These are phyloP conservation scores for Halocaridina rubra DNA, from an alignment of 2,888 invertebrate species.

Conservation along the genomic window DNA sequence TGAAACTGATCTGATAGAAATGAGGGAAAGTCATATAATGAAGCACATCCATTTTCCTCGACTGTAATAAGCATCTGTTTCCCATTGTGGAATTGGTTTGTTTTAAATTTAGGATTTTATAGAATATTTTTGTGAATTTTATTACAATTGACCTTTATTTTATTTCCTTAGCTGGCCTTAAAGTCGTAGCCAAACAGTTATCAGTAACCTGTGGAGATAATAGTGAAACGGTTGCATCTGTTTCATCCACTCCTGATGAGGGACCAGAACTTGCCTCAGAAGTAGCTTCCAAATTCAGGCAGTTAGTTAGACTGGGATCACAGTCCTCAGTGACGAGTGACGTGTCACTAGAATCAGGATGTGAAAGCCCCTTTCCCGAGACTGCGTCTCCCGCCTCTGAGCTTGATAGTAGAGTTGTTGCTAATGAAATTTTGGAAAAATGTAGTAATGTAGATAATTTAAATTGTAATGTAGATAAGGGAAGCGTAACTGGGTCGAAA, in stretches of 20 bases:
- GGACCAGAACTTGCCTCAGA: not conserved
- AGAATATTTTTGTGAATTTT: too few species aligned
- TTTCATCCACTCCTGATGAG: not conserved
- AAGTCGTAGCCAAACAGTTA: not conserved
- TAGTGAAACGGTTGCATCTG: not conserved
- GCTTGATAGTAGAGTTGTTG: not conserved
- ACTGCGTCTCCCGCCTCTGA: not conserved
- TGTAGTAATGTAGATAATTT: too few species aligned
- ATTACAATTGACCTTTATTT: too few species aligned
- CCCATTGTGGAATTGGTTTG: too few species aligned
- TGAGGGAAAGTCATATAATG: too few species aligned
- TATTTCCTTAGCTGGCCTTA: constrained; percentile 16
- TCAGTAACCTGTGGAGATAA: not conserved
- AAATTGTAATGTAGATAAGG: too few species aligned
- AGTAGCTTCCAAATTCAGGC: not conserved
- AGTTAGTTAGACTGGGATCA: not conserved
- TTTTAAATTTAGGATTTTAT: too few species aligned
- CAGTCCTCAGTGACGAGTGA: not conserved
- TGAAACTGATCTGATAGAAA: too few species aligned
- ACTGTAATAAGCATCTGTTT: too few species aligned
- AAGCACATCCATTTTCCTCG: too few species aligned
- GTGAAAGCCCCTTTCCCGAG: not conserved
- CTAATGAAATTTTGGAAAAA: too few species aligned
- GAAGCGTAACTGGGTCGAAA: too few species aligned
- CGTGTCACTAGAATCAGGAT: not conserved